Conservation (phyloP, 2,797 vertebrate species). For the Acanthurus tractus region DNA sequence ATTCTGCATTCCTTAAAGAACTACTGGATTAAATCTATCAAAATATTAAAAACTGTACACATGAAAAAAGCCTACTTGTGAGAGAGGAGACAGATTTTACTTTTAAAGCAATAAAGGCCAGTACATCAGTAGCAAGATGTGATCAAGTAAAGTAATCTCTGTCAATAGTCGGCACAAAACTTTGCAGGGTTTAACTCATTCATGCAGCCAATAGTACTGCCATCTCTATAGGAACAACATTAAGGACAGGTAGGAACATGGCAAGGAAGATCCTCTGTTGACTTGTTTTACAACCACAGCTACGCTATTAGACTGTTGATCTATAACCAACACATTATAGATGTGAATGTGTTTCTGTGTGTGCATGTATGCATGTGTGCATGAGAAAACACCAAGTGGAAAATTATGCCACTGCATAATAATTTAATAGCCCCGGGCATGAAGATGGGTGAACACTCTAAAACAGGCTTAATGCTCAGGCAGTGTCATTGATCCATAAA, state of each 20-base stretch:
- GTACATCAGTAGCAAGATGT: constrained; percentile 18
- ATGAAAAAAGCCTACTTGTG: constrained; percentile 6
- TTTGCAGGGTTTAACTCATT: constrained; percentile 34
- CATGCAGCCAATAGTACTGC: constrained; percentile 2
- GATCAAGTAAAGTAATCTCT: constrained; percentile 37
- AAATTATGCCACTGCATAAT: constrained; percentile 19
- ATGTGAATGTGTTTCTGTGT: constrained; percentile 18
- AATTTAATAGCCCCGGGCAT: constrained; percentile 24
- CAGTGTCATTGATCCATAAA: constrained; percentile 62
- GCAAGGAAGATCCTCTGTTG: constrained; percentile 4
- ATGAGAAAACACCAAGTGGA: constrained; percentile 27
- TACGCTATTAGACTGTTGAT: background rate
- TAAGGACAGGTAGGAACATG: constrained; percentile 22
- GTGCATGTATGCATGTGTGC: constrained; percentile 24
- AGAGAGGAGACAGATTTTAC: background rate
- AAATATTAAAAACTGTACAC: constrained; percentile 13
- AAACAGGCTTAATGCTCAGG: constrained; percentile 47
- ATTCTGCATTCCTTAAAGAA: background rate
- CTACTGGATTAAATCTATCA: background rate
- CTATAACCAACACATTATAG: constrained; percentile 13
- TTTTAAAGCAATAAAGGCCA: background rate
- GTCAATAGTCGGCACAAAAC: constrained; percentile 33
- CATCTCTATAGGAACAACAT: constrained; percentile 4
- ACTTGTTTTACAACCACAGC: constrained; percentile 15
- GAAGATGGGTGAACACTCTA: constrained; percentile 38